Conservation (phyloP, 1,140 invertebrate species). For the Atta texana region DNA sequence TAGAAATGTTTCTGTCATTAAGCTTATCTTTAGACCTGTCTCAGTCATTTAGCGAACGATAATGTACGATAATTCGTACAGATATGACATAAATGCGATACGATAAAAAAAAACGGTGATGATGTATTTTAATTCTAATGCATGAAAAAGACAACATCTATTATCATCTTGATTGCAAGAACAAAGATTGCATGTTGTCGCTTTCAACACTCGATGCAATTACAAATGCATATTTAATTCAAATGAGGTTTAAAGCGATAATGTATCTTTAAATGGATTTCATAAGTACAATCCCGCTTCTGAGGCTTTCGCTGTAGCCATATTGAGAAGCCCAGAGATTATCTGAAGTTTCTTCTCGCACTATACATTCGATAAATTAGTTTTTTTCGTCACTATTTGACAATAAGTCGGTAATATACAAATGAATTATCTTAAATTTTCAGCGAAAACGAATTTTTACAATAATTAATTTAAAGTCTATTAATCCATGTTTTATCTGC, state of each 20-base stretch:
- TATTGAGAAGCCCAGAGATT: not conserved
- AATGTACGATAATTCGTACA: not conserved
- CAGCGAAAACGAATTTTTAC: not conserved
- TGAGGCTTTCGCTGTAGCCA: not conserved
- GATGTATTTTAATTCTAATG: not conserved
- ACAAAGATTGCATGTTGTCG: not conserved
- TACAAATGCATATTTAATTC: constrained; percentile 12
- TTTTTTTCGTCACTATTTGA: not conserved
- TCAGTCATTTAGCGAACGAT: not conserved
- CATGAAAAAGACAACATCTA: not conserved
- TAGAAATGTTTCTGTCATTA: not conserved
- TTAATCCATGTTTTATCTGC: not conserved
- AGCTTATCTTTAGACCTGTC: not conserved
- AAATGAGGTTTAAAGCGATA: not conserved
- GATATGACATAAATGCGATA: not conserved
- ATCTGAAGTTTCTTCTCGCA: not conserved
- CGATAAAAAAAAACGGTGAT: not conserved
- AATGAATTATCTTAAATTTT: not conserved
- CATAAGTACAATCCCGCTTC: not conserved
- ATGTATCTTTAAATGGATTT: not conserved
- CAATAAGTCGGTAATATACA: no score
- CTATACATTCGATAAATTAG: not conserved
- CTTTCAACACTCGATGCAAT: not conserved
- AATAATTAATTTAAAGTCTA: not conserved
- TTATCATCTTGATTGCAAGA: not conserved